phyloP scores from a whole-genome alignment of 2,113 vertebrate species.

The Gopherus evgoodei region DNA sequence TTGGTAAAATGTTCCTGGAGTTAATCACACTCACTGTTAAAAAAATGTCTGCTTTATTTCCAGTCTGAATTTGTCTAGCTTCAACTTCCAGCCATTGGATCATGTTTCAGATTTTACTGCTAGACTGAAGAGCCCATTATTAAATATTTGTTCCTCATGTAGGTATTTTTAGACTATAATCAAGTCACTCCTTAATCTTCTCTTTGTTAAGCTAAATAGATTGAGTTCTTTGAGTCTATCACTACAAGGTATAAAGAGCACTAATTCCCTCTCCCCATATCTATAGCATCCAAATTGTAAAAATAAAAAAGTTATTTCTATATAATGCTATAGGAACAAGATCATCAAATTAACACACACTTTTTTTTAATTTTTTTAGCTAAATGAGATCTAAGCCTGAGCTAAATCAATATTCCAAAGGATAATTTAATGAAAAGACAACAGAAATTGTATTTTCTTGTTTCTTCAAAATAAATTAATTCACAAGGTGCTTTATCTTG shows the following conservation, averaged over 20 bases:
- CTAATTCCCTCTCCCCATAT: not conserved
- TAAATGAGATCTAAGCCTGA: constrained; percentile 67
- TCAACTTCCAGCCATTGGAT: not conserved
- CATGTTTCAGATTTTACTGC: not conserved
- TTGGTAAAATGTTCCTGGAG: not conserved
- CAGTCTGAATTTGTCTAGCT: not conserved
- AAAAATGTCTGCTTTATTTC: not conserved
- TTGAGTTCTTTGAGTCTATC: not conserved
- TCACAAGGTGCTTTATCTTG: constrained; percentile 69
- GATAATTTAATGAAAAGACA: constrained; percentile 78
- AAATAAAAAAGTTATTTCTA: not conserved
- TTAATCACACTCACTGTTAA: not conserved
- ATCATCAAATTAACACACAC: not conserved
- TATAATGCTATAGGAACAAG: not conserved
- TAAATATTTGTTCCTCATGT: not conserved
- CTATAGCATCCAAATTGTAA: not conserved
- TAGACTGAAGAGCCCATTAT: not conserved
- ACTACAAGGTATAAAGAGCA: not conserved
- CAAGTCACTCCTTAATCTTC: not conserved
- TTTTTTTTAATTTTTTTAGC: constrained; percentile 56
- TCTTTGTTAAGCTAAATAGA: not conserved
- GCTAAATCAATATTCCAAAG: constrained; percentile 69
- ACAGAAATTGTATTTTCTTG: constrained; percentile 76
- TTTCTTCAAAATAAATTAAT: constrained; percentile 75
- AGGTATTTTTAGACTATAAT: not conserved